Base-by-base conservation (phyloP, 37 sponge, comb jelly and placozoan genomes). In the Haliclona indistincta region DNA sequence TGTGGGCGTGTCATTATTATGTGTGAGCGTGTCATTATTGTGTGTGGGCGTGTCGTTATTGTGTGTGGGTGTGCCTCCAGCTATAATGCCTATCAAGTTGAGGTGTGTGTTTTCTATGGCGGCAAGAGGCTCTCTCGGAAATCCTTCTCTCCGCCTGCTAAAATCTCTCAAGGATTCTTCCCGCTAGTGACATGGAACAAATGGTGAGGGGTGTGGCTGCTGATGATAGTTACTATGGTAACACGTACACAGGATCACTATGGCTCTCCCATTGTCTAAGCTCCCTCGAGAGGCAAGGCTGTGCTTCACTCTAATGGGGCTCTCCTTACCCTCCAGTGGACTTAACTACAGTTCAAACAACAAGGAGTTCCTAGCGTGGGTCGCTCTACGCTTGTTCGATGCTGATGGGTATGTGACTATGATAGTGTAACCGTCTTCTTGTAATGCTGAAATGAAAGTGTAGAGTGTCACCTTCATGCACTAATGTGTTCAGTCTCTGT, bases 251-350 rank as follows among this genome's bases (percentile, higher is more conserved):
- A 86, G 87, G 87, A 30, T 86, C 20, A 86, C 73, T 49, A 58
- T 78, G 37, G 37, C 41, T 29, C 1, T 86, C 0, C 54, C 43
- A 40, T 53, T 75, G 29, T 51, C 42, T 34, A 30, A 65, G 25
- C 35, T 86, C 7, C 81, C 80, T 51, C 81, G 39, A 37, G 87
- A 86, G 56, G 34, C 45, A 11, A 70, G 87, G 22, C 55, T 80
- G n/a, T 60, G 79, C 29, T 80, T 86, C 71, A 80, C 71, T 23
- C 81, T 86, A 15, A 64, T 80, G 74, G 87, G 87, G 4, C 64
- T 80, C 11, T 63, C 73, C 58, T 52, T 63, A 28, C 72, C 74
- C 2, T 51, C 51, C 25, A 54, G 66, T 19, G 47, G 49, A 25
- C 39, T 49, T 26, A 41, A 56, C 40, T 38, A 56, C 29, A 54